Evolutionary conservation across 2,113 vertebrate genomes (phyloP).

Genomic region (Mesoclemmys tuberculata): DNA sequence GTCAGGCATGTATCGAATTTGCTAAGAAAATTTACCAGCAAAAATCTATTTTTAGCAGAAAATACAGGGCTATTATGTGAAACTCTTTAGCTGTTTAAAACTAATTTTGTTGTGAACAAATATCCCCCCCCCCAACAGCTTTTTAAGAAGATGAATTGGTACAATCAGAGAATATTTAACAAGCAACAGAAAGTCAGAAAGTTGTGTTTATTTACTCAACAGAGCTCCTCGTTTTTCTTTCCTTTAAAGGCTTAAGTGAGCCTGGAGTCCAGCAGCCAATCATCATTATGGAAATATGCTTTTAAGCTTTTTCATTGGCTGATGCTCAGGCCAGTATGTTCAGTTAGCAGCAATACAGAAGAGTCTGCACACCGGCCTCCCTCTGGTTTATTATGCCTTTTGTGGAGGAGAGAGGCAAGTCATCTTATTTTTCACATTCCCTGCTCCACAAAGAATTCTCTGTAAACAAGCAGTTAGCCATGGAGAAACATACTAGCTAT

Average conservation of each 20-base stretch:
- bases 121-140: constrained; percentile 6
- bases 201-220: constrained; percentile 5
- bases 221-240: not conserved
- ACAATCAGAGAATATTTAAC: constrained; percentile 19
- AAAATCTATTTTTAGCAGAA: not conserved
- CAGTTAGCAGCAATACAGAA: not conserved
- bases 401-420: not conserved
- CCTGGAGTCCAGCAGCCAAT: constrained; percentile 54
- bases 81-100: not conserved
- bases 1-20: not conserved
- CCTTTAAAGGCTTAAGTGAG: not conserved
- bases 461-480: not conserved
- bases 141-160: constrained; percentile 23
- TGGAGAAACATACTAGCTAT: not conserved
- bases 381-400: not conserved
- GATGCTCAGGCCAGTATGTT: not conserved
- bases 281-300: constrained; percentile 53
- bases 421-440: not conserved
- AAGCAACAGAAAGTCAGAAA: constrained; percentile 39
- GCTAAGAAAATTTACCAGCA: not conserved
- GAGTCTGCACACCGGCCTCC: not conserved
- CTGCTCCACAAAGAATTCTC: not conserved
- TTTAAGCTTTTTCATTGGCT: constrained; percentile 64
- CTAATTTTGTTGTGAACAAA: constrained; percentile 14
- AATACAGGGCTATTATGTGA: not conserved